phyloP scores from a whole-genome alignment of 2,888 invertebrate species.

The Nasonia oneida region DNA sequence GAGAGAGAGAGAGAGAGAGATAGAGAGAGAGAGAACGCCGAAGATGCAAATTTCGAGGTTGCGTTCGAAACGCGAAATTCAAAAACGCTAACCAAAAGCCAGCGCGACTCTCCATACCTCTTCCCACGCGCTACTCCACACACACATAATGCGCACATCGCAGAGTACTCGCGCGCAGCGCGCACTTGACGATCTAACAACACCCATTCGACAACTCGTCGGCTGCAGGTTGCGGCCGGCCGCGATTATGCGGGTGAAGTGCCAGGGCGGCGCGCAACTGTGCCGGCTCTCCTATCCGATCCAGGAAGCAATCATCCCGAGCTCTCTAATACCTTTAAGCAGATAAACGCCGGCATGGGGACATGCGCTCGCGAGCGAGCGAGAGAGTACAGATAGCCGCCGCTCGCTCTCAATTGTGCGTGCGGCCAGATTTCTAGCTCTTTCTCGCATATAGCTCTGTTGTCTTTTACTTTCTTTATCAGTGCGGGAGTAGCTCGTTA shows the following conservation, averaged over 20 bases:
- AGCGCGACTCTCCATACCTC: background rate
- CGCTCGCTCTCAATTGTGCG: slow-evolving; percentile 26
- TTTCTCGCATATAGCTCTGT: background rate
- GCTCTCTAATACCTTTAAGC: slow-evolving; percentile 61
- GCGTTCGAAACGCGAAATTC: too few relatives aligned
- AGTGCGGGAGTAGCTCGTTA: too few relatives aligned
- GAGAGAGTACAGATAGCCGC: background rate
- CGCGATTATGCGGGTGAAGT: slow-evolving; percentile 48
- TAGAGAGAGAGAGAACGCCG: background rate
- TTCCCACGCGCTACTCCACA: background rate
- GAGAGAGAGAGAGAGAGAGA: background rate
- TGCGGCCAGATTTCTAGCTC: slow-evolving; percentile 26
- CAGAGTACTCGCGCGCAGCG: background rate
- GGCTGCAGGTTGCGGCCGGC: slow-evolving; percentile 47
- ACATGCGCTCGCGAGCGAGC: slow-evolving; percentile 4
- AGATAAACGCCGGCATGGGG: slow-evolving; percentile 56
- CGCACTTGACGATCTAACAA: background rate
- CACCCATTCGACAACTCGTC: slow-evolving; percentile 12
- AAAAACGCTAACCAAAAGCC: background rate
- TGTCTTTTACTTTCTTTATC: too few relatives aligned
- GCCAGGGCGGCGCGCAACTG: slow-evolving; percentile 32
- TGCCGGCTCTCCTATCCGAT: slow-evolving; percentile 49
- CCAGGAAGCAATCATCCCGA: slow-evolving; percentile 63
- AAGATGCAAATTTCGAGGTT: too few relatives aligned
- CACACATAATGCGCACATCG: background rate